Conservation (phyloP, 2,888 invertebrate genomes). For the Lasioglossum figueresi region DNA sequence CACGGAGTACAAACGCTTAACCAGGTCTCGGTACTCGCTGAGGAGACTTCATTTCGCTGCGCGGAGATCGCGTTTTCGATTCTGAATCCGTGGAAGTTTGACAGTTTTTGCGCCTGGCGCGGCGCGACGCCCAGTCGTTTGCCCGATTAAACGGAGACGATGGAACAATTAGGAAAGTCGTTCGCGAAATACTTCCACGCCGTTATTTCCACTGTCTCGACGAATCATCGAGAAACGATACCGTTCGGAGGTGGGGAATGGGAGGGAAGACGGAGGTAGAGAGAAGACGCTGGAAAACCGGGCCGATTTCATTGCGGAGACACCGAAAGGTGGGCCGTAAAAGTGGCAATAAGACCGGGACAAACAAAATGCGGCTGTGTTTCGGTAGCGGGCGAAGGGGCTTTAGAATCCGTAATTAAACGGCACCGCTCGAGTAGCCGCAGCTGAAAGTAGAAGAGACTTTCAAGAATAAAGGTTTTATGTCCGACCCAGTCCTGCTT, state of each 20-base stretch:
- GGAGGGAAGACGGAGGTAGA: background rate
- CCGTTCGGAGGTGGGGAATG: background rate
- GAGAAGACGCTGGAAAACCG: constrained; percentile 2
- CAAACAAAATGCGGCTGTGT: constrained; percentile 64
- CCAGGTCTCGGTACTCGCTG: background rate
- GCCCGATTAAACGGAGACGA: constrained; percentile 18
- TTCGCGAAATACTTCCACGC: constrained; percentile 40
- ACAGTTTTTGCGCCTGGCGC: background rate
- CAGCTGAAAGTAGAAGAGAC: constrained; percentile 57
- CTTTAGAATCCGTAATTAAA: constrained; percentile 78
- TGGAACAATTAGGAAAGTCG: constrained; percentile 14
- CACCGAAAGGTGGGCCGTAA: constrained; percentile 66
- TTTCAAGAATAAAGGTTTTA: constrained; percentile 74
- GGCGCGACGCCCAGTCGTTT: background rate
- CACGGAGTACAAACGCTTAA: background rate
- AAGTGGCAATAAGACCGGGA: constrained; percentile 73
- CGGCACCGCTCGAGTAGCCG: constrained; percentile 65
- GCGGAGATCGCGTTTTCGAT: background rate
- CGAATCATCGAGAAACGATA: constrained; percentile 42
- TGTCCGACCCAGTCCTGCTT: constrained; percentile 46
- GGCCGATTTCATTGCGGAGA: constrained; percentile 58
- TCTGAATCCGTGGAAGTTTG: background rate
- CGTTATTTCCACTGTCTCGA: constrained; percentile 17
- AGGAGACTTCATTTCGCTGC: background rate
- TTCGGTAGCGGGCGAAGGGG: constrained; percentile 57